Evolutionary conservation across 2,797 vertebrate genomes (phyloP).

Genomic region (Chaetophractus vellerosus): DNA sequence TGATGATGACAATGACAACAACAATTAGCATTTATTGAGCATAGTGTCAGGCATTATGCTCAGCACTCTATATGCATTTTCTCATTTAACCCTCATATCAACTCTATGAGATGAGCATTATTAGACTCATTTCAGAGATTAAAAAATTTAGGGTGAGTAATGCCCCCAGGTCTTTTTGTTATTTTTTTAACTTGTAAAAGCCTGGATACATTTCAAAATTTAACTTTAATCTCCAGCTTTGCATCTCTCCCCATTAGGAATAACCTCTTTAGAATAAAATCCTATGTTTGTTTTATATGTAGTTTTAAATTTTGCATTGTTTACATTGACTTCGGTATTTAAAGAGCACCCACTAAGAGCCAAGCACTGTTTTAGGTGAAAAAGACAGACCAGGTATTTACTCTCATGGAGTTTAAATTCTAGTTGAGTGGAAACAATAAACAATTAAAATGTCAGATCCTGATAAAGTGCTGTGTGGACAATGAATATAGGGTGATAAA

Average conservation of each 20-base stretch:
- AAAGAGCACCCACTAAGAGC: not conserved
- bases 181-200: not conserved
- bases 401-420: not conserved
- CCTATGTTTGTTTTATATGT: not conserved
- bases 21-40: not conserved
- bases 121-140: not conserved
- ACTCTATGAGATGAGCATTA: not conserved
- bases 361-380: not conserved
- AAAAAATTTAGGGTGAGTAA: not conserved
- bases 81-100: not conserved
- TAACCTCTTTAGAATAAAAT: not conserved
- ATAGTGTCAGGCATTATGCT: not conserved
- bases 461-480: not conserved
- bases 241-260: not conserved
- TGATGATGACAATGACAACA: not conserved
- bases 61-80: not conserved
- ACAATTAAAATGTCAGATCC: not conserved
- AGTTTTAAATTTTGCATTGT: not conserved
- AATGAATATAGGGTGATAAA: not conserved
- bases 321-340: not conserved
- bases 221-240: not conserved
- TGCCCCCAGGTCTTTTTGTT: not conserved
- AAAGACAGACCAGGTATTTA: not conserved
- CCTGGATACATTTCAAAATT: not conserved
- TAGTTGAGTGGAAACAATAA: not conserved